Evolutionary conservation across 1,140 invertebrate species (phyloP), one percentile per base, ranked within the genome.

Genomic region (Coboldia fuscipes): DNA sequence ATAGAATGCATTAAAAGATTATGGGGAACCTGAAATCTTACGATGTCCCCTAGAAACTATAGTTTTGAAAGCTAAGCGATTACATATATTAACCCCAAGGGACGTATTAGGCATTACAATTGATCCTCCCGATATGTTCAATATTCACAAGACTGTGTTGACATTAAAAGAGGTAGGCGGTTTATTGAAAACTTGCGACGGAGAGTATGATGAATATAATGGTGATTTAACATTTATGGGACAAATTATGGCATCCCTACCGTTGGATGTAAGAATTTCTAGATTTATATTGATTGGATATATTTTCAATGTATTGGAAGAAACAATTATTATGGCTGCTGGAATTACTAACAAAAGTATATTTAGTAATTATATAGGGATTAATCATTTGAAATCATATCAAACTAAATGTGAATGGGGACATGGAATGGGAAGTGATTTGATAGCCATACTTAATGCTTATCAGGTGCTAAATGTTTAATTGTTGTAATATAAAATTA

Each of bases 171-270:
- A 93, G 64, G 71, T 65, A 9, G 79, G 80, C 5, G 79, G 66
- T 0, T 44, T 94, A 3, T 61, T 70, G 16, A 60, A 69, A 22
- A 68, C 57, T 0, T 39, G 62, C 13, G 56, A 63, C 30, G 65
- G 58, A 1, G 38, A 56, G n/a, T 58, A 62, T 39, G 55, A 60
- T 27, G 45, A 51, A 10, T 57, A 70, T 23, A 88, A 96, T 58
- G 90, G 90, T n/a, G 76, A 92, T 37, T 44, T 97, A 10, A 96
- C 88, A 0, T 77, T 74, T 51, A 58, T 96, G 38, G 93, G 93
- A 1, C 59, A 58, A 19, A 63, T 96, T 0, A 80, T 94, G 70
- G 71, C 78, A 0, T 52, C 54, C 29, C 56, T 97, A 23, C 90
- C 90, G 0, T 44, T 96, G 0, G 80, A 92, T 47, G 71, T 89